A percentile compares a stretch with the other conserved stretches of the same genome.
Evolutionary conservation across 2,797 vertebrate species (phyloP).

Genomic region (Macropus fuliginosus): DNA sequence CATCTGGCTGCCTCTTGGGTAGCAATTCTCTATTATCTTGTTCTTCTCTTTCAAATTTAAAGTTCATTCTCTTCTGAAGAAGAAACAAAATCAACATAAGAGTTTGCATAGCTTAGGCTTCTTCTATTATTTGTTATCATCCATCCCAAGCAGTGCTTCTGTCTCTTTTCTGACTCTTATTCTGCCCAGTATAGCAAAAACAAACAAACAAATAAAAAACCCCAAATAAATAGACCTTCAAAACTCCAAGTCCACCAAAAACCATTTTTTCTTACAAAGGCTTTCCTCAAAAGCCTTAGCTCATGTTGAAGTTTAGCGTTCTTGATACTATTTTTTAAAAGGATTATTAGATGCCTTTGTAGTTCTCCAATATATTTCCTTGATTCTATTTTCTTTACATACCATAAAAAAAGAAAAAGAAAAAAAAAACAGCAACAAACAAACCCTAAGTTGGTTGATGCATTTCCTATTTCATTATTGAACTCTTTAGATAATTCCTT

Average conservation of each 20-base stretch:
- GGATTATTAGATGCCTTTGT: neutral
- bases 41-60: neutral
- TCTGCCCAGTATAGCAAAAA: neutral
- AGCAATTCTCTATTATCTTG: neutral
- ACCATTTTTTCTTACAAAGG: neutral
- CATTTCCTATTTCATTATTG: neutral
- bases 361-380: neutral
- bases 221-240: neutral
- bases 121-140: neutral
- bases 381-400: neutral
- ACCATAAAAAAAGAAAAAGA: neutral
- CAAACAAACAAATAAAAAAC: neutral
- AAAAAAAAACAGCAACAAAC: too few relatives aligned
- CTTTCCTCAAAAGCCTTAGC: neutral
- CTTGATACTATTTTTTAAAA: neutral
- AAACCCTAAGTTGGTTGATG: neutral
- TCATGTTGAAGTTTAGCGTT: neutral
- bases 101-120: neutral
- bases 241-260: neutral
- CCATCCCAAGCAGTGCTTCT: neutral
- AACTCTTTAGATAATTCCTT: neutral
- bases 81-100: neutral
- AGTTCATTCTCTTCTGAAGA: neutral
- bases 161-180: neutral
- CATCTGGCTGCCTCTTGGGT: neutral